phyloP scores from a whole-genome alignment of 2,888 invertebrate species.

The Apamea epomidion region DNA sequence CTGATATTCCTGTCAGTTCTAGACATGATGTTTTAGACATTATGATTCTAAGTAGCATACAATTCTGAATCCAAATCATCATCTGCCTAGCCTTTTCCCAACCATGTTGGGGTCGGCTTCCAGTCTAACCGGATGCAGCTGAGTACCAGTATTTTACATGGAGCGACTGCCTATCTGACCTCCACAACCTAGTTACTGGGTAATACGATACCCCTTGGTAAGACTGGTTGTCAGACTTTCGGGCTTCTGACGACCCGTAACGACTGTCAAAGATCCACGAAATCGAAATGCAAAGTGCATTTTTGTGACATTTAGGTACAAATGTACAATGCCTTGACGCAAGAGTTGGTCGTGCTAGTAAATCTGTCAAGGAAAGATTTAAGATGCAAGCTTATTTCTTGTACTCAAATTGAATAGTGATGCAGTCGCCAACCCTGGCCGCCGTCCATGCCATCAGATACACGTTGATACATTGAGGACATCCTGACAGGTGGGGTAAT shows the following conservation, averaged over 20 bases:
- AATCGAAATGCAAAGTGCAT: background rate
- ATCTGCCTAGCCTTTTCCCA: too few relatives aligned
- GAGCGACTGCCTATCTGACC: too few relatives aligned
- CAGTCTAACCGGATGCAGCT: too few relatives aligned
- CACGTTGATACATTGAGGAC: slow-evolving; percentile 72
- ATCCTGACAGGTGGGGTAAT: slow-evolving; percentile 77
- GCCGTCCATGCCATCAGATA: slow-evolving; percentile 69
- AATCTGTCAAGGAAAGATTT: slow-evolving; percentile 4
- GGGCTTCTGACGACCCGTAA: too few relatives aligned
- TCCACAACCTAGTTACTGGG: too few relatives aligned
- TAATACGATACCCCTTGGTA: too few relatives aligned
- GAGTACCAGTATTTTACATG: too few relatives aligned
- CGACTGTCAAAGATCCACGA: too few relatives aligned
- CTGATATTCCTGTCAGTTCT: background rate
- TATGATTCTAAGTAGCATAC: background rate
- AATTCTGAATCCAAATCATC: background rate
- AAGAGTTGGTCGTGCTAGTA: background rate
- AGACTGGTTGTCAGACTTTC: too few relatives aligned
- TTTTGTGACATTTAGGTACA: background rate
- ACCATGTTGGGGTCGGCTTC: too few relatives aligned
- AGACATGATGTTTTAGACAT: background rate
- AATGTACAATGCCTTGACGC: background rate
- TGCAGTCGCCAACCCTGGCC: slow-evolving; percentile 55
- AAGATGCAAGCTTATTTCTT: background rate
- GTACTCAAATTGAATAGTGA: background rate